These are phyloP conservation scores for Agelaius phoeniceus DNA, from an alignment of 2,113 vertebrate species.

Conservation along the genomic window DNA sequence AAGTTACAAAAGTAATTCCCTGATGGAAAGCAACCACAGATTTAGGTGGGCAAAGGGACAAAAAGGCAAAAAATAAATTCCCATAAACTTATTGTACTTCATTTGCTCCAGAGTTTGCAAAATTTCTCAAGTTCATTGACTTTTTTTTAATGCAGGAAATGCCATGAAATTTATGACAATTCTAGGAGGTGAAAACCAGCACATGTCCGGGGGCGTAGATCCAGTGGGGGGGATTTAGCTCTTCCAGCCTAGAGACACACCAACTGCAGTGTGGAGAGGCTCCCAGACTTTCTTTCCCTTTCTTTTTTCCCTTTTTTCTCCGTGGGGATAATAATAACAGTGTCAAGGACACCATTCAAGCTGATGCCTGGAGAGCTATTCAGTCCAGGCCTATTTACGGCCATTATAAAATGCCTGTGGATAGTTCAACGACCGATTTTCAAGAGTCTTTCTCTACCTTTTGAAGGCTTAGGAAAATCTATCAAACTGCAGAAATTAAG, in stretches of 20 bases:
- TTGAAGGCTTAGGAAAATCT: constrained; percentile 80
- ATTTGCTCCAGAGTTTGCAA: background rate
- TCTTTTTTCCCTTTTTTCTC: background rate
- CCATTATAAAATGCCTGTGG: constrained; percentile 79
- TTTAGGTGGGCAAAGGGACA: background rate
- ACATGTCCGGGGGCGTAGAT: background rate
- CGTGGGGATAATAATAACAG: constrained; percentile 55
- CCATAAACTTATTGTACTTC: background rate
- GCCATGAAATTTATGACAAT: background rate
- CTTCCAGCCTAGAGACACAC: background rate
- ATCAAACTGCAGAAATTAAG: constrained; percentile 81
- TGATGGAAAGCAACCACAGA: rapidly evolving
- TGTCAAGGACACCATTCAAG: constrained; percentile 63
- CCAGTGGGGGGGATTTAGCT: background rate
- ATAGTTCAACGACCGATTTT: constrained; percentile 75
- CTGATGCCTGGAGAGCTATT: constrained; percentile 64
- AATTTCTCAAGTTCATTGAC: background rate
- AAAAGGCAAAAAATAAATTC: background rate
- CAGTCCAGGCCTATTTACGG: constrained; percentile 72
- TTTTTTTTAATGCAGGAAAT: background rate
- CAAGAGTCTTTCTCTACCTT: constrained; percentile 77
- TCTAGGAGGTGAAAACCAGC: background rate
- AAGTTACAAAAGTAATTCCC: background rate
- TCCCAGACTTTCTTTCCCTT: background rate
- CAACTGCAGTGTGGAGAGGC: background rate